Evolutionary conservation across 2,888 invertebrate species (phyloP), one percentile per base, ranked within the genome.

Genomic region (Chaetogeoica ovagalla): DNA sequence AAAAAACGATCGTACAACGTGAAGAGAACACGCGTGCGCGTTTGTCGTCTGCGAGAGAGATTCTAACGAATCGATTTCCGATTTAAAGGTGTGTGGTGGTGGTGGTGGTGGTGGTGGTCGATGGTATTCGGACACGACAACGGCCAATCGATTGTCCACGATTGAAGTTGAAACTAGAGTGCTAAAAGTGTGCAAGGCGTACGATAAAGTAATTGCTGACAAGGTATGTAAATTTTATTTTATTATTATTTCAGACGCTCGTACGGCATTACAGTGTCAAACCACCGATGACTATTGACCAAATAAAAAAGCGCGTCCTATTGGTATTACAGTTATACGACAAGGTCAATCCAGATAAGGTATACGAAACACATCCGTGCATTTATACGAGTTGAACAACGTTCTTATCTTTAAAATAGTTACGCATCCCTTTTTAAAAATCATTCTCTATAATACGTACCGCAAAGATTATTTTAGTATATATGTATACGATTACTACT

Each of bases 241-340:
- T 85, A 84, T 86, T 73, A 87, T 87, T 88, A 87, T 89, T 91
- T 87, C 91, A 91, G 91, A 90, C 87, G 87, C 87, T 88, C 86
- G 88, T 84, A 72, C 83, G 84, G 69, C 76, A 74, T 79, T 84
- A 84, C 82, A 83, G 84, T 71, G 77, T 82, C 69, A 84, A 83
- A 63, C 83, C 91, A 84, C 95, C 95, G 83, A 89, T 95, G 85
- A 90, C 94, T 83, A 89, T 96, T 87, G 92, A 94, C 85, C 90
- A 94, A 85, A 93, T 97, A 87, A 88, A 90, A 86, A 93, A 95
- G 87, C 91, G 99, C 87, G 96, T 98, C 84, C 88, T 97, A 85
- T 92, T 99, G 88, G 96, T 98, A 84, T 92, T 99, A 85, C 94
- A 94, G 89, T 92, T 98, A 84, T 99, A 96, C 90, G 99, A 99